Percentiles rank a stretch among this genome's conserved stretches.
Conservation (phyloP, 2,888 invertebrate genomes). For the Clostera curtula region DNA sequence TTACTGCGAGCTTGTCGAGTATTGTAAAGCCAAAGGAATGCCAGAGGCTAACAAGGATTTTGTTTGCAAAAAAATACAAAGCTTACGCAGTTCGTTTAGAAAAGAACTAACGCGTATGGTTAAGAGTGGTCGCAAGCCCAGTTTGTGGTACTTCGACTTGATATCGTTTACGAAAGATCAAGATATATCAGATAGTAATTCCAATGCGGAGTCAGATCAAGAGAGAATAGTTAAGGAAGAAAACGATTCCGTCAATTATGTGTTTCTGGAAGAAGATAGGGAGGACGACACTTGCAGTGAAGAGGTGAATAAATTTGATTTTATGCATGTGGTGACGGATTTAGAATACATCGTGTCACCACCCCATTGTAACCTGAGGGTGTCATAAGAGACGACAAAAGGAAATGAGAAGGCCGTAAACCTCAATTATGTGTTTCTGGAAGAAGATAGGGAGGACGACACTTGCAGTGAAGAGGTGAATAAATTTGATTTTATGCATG, state of each 20-base stretch:
- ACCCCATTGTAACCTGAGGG: too few species aligned
- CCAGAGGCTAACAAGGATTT: background rate
- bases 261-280: too few species aligned
- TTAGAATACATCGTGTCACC: too few species aligned
- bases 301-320: too few species aligned
- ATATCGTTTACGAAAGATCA: slow-evolving; percentile 2
- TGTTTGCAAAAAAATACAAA: slow-evolving; percentile 1
- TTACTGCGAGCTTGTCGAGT: background rate
- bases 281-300: too few species aligned
- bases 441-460: too few species aligned
- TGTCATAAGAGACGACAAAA: too few species aligned
- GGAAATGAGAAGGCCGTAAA: too few species aligned
- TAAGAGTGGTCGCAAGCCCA: slow-evolving; percentile 1
- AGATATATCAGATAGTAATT: slow-evolving; percentile 2
- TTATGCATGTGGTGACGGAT: too few species aligned
- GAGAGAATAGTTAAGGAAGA: slow-evolving; percentile 2
- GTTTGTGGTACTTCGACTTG: slow-evolving; percentile 2
- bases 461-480: too few species aligned
- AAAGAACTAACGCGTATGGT: slow-evolving; percentile 1
- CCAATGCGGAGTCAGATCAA: slow-evolving; percentile 2
- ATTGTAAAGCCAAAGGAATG: background rate
- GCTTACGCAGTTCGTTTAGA: background rate
- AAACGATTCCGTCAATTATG: slow-evolving; percentile 1
- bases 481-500: too few species aligned
- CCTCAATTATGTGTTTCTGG: too few species aligned